Base-by-base conservation (phyloP, 2,113 vertebrate genomes). In the Brachirus orientalis region DNA sequence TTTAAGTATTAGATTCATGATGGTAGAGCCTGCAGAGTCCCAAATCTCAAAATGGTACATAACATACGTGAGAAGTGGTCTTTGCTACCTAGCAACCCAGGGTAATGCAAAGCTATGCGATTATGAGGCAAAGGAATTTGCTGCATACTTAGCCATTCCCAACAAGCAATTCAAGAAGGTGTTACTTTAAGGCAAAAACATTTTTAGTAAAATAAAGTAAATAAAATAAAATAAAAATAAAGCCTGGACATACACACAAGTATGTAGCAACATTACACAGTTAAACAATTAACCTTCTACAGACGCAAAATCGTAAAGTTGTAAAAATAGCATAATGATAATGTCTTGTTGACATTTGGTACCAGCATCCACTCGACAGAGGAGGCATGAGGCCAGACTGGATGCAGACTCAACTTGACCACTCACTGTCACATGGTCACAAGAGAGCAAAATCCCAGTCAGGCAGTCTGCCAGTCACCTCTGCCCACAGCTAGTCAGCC, bases 351-450 rank as follows among this genome's bases (percentile, higher is more conserved):
- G 63, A 75, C 64, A 68, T 81, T 51, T 87, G 59, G 62, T 47
- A 57, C 47, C 71, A 22, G 41, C 13, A 9, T 16, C 50, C 37
- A 8, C 22, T 60, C 68, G n/a, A 66, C 56, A 62, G 50, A 75
- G 50, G 67, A 67, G 72, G 43, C 40, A 37, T 67, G 56, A 81
- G 71, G 46, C 65, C 69, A 80, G 35, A 45, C 74, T 73, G 73
- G 59, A 78, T 47, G 56, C 72, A 72, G 68, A 52, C 72, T 69
- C 56, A 60, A 79, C 72, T 66, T 64, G 35, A 43, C 68, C 68
- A 64, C 64, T 78, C 69, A 71, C 70, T 75, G 85, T 86, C 78
- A 86, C 80, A 83, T 69, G 64, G 76, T 87, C 79, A 82, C 54
- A 80, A 73, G 77, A 78, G 66, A 83, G 77, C 75, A 8, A 44